Evolutionary conservation across 2,888 invertebrate species (phyloP).

Genomic region (Himalopsyche japonica): DNA sequence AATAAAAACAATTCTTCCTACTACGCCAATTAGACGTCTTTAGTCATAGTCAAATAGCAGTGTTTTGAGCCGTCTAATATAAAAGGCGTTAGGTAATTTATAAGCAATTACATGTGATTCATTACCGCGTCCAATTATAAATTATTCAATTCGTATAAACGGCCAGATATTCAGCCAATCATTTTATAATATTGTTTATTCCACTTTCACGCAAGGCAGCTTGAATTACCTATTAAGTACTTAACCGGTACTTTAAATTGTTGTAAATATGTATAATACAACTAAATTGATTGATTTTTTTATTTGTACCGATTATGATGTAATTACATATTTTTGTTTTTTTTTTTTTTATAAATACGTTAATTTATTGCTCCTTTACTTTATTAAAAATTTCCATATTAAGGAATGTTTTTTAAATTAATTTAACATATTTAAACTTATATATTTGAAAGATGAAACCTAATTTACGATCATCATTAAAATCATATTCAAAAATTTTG

Average conservation of each 20-base stretch:
- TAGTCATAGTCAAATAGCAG: background rate
- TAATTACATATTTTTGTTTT: background rate
- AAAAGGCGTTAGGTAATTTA: background rate
- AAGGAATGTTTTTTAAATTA: too few species aligned
- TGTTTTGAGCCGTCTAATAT: background rate
- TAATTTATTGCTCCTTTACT: too few species aligned
- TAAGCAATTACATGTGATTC: background rate
- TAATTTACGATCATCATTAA: too few species aligned
- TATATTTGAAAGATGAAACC: too few species aligned
- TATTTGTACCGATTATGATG: background rate
- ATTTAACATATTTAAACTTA: too few species aligned
- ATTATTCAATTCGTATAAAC: background rate
- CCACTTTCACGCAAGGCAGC: background rate
- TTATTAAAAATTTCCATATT: too few species aligned
- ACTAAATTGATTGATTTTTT: background rate
- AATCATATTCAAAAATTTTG: too few species aligned
- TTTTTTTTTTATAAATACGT: too few species aligned
- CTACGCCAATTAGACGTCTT: background rate
- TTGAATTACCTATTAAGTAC: background rate
- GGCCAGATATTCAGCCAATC: background rate
- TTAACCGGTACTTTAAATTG: background rate
- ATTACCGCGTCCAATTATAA: background rate
- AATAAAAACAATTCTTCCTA: background rate
- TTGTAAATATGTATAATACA: background rate
- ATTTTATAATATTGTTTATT: background rate